Percentiles rank a stretch among this genome's conserved stretches.
phyloP scores from a whole-genome alignment of 2,113 vertebrate genomes.

The Jaculus jaculus region DNA sequence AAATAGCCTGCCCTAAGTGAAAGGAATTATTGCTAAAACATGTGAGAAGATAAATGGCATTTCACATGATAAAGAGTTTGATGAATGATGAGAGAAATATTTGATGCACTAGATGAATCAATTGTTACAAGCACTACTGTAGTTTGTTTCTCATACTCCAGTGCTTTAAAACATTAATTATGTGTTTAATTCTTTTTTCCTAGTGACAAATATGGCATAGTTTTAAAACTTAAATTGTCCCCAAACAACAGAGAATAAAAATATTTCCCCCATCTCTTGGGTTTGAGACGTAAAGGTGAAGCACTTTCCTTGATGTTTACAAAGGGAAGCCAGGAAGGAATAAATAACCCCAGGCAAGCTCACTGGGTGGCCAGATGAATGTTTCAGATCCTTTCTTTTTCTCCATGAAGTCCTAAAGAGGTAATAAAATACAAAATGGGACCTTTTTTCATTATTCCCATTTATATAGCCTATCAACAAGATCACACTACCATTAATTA shows the following conservation, averaged over 20 bases:
- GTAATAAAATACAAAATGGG: conserved; percentile 55
- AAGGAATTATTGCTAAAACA: not conserved
- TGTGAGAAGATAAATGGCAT: not conserved
- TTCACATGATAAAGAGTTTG: not conserved
- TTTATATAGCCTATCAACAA: conserved; percentile 49
- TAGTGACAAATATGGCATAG: not conserved
- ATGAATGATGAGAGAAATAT: not conserved
- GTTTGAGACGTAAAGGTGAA: not conserved
- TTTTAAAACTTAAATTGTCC: not conserved
- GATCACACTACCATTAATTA: conserved; percentile 57
- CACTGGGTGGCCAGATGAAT: not conserved
- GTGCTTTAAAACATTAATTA: conserved; percentile 35
- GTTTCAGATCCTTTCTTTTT: not conserved
- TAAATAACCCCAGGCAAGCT: conserved; percentile 34
- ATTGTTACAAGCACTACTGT: not conserved
- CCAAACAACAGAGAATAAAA: not conserved
- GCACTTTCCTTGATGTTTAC: conserved; percentile 33
- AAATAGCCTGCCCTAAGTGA: not conserved
- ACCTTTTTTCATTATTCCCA: conserved; percentile 13
- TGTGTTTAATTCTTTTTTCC: not conserved
- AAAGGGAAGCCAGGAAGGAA: not conserved
- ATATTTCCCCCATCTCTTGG: not conserved
- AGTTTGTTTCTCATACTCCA: not conserved
- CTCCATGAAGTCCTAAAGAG: conserved; percentile 2
- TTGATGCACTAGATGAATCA: not conserved